Evolutionary conservation across 2,113 vertebrate genomes (phyloP).

Genomic region (Tupaia tana): DNA sequence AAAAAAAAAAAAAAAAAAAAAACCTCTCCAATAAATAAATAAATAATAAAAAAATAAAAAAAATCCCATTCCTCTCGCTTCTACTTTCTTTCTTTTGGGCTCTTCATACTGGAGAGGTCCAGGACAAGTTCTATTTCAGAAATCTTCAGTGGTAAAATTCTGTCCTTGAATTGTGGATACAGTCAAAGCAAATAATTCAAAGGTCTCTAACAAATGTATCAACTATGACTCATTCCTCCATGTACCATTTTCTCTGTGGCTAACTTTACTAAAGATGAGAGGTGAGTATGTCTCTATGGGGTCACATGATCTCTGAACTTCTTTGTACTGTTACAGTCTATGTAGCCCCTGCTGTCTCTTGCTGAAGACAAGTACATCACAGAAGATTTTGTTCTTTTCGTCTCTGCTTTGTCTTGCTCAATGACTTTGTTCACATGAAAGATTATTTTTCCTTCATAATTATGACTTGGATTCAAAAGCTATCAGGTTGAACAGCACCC

Average conservation of each 20-base stretch:
- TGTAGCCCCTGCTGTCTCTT: not conserved
- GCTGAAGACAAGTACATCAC: not conserved
- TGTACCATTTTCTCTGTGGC: not conserved
- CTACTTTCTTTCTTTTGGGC: not conserved
- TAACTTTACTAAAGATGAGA: not conserved
- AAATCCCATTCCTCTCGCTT: no score
- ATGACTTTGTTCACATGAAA: not conserved
- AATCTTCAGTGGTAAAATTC: not conserved
- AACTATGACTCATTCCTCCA: not conserved
- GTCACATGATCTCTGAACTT: not conserved
- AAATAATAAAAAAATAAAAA: no score
- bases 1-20: no score
- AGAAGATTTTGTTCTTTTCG: not conserved
- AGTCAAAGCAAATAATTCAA: not conserved
- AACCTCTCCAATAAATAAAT: no score
- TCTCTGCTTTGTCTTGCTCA: not conserved
- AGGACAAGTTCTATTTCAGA: not conserved
- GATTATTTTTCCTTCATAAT: not conserved
- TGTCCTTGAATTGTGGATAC: not conserved
- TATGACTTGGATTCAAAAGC: not conserved
- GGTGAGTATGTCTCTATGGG: not conserved
- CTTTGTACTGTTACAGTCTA: not conserved
- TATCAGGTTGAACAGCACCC: not conserved
- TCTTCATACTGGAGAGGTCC: not conserved
- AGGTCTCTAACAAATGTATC: not conserved